Base-by-base conservation (phyloP, 2,113 vertebrate species). In the Rhabdornis inornatus region DNA sequence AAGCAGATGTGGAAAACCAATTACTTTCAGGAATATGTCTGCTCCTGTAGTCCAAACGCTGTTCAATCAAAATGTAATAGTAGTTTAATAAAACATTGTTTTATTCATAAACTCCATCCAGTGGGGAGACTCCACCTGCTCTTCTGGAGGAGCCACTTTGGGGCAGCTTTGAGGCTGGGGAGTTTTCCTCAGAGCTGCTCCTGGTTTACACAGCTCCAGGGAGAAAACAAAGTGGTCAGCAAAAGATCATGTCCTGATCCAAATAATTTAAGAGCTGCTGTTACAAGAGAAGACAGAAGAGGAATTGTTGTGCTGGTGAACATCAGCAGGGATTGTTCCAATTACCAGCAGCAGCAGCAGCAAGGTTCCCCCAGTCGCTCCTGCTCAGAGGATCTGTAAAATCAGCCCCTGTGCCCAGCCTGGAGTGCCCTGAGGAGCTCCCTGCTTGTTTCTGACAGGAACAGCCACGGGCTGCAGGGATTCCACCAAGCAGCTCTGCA, bases 1-100 rank as follows among this genome's bases (percentile, higher is more conserved):
- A 98, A 97, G 97, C 98, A 98, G 98, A 98, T 98, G 98, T 98
- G 98, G 98, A 97, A 98, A 98, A 98, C 97, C 97, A 98, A 98
- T 98, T 98, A 98, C 97, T 98, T 98, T 83, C 97, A 97, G 97
- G 97, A 97, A 96, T 97, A 85, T 97, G 96, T 95, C 96, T 97
- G 93, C 75, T 97, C 65, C 96, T 92, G 37, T 92, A 97, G 96
- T 83, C 97, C 93, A 94, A 97, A 94, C 55, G 65, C 96, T 83
- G 80, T 95, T 98, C 96, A 96, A 97, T 97, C 97, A 93, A 97
- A 98, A 93, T 88, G 96, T 93, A 96, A 95, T 83, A 95, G 97
- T 88, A 53, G 87, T 95, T 97, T 97, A 97, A 97, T 98, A 97
- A 98, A 98, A 96, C 89, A 97, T 94, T 97, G 96, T 96, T 98